These are phyloP conservation scores for Ylistrum balloti DNA, from an alignment of 1,140 invertebrate species.

Conservation along the genomic window DNA sequence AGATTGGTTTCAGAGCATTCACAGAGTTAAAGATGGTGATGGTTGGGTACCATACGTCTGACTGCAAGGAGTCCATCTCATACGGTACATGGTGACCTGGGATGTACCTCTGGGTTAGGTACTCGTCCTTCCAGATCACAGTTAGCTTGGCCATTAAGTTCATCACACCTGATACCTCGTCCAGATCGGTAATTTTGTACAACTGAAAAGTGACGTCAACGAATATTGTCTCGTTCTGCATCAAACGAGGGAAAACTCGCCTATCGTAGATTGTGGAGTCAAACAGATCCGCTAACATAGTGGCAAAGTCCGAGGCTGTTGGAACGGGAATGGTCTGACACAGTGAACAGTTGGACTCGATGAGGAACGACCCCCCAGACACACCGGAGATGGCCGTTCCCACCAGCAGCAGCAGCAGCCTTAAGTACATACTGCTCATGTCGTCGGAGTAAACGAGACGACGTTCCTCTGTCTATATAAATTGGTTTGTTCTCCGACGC, in stretches of 20 bases:
- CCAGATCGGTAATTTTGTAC: conserved; percentile 57
- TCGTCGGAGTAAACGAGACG: too few relatives aligned
- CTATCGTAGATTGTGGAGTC: conserved; percentile 48
- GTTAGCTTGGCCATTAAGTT: conserved; percentile 49
- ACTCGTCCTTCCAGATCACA: conserved; percentile 58
- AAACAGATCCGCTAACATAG: conserved; percentile 56
- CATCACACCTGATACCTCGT: conserved; percentile 56
- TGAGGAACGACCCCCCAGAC: background rate
- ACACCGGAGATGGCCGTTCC: background rate
- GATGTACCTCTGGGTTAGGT: conserved; percentile 52
- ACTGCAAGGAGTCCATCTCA: conserved; percentile 51
- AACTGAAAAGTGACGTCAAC: conserved; percentile 52
- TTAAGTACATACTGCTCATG: background rate
- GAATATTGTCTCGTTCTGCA: conserved; percentile 51
- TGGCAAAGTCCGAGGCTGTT: conserved; percentile 42
- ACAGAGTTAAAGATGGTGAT: conserved; percentile 61
- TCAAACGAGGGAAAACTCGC: conserved; percentile 50
- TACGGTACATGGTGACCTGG: conserved; percentile 49
- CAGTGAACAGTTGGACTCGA: conserved; percentile 43
- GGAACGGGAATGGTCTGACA: conserved; percentile 57
- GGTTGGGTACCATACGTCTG: conserved; percentile 60
- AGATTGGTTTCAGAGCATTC: conserved; percentile 48
- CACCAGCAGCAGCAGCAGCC: background rate
- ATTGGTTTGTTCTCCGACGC: too few relatives aligned
- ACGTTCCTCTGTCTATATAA: too few relatives aligned